Base-by-base conservation (phyloP, 1,140 invertebrate species). In the Tetramorium alpestre region DNA sequence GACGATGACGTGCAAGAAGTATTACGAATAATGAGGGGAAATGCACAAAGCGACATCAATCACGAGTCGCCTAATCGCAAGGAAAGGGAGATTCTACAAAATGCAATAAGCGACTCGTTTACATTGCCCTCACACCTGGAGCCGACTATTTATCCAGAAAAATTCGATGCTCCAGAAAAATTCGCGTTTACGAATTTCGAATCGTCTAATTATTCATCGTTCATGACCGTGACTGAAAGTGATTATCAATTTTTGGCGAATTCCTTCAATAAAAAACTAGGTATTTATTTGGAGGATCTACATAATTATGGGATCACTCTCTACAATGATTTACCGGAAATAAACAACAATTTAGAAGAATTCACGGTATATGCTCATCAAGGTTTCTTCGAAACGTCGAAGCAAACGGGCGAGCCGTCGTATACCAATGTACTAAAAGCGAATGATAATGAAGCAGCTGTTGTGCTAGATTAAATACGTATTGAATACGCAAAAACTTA, bases 1-100 rank as follows among this genome's bases (percentile, higher is more conserved):
- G 85, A 90, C 4, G 85, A 91, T 3, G 91, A 92, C 10, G 58
- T 93, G 16, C 86, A 89, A 13, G 92, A 91, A 75, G 81, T 92
- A 1, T 22, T 93, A 22, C 80, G 86, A 49, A 91, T 93, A 38
- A 70, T 67, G 3, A 86, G 81, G 2, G 47, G 67, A 80, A 62
- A 84, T 65, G 6, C 49, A 3, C 38, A 56, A 5, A 38, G 22
- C n/a, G 86, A 85, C 0, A 87, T 92, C 0, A 92, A 92, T 67
- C 89, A 92, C 1, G 91, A 92, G n/a, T 91, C 91, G 0, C 88
- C 91, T 6, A 92, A 88, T 85, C 86, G 89, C 2, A 38, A 25
- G 0, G 89, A 91, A 64, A 88, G 87, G 28, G 86, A 92, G 28
- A 62, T 91, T 6, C 18, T 91, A 5, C 72, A 38, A 28, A 82